Conservation (phyloP, 2,113 vertebrate species). For the Podilymbus podiceps region DNA sequence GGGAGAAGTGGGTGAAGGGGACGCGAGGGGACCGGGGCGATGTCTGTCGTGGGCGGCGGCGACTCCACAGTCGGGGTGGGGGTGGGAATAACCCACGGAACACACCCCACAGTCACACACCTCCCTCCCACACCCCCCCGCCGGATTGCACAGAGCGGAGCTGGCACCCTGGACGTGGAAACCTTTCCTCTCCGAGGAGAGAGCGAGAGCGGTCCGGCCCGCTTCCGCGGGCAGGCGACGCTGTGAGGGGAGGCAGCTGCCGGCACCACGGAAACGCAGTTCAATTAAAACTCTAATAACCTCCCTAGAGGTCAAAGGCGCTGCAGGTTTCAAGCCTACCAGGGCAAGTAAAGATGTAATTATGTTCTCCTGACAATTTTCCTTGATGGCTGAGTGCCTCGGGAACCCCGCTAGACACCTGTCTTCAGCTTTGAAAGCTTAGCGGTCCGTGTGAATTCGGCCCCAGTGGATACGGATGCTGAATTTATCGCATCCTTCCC, state of each 20-base stretch:
- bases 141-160: not conserved
- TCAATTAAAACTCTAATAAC: not conserved
- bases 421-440: not conserved
- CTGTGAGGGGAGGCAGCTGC: not conserved
- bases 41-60: not conserved
- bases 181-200: not conserved
- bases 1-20: not conserved
- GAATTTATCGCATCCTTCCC: not conserved
- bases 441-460: not conserved
- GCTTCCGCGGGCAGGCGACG: not conserved
- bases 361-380: not conserved
- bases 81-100: fast-evolving
- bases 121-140: too few relatives aligned
- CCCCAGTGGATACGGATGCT: not conserved
- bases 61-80: not conserved
- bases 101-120: too few relatives aligned
- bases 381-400: not conserved
- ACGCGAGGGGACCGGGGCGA: fast-evolving
- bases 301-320: conserved; percentile 19
- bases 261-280: not conserved
- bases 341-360: not conserved
- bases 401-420: not conserved
- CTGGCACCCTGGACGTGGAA: not conserved
- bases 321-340: not conserved
- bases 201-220: not conserved